Evolutionary conservation across 1,140 invertebrate species (phyloP).

Genomic region (Globodera ellingtonae): DNA sequence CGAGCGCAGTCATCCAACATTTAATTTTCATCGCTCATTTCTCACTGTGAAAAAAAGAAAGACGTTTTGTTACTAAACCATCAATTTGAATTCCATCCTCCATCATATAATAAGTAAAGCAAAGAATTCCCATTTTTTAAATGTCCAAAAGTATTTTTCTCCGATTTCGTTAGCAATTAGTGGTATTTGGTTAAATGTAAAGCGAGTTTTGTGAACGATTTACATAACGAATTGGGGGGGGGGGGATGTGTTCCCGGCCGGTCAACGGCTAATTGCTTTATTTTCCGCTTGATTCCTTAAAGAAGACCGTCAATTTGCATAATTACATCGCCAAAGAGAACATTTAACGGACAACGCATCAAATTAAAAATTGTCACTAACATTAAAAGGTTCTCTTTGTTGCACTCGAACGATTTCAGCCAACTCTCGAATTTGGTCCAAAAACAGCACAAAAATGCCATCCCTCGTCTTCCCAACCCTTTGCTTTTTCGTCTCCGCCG

Average conservation of each 20-base stretch:
- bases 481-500: constrained; percentile 25
- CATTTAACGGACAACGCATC: background rate
- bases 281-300: background rate
- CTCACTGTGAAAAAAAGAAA: no score
- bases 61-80: no score
- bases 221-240: background rate
- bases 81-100: no score
- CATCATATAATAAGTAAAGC: no score
- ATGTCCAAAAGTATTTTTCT: no score
- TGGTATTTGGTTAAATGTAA: background rate
- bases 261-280: background rate
- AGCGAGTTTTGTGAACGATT: background rate
- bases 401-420: background rate
- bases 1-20: background rate
- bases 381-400: background rate
- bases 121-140: no score
- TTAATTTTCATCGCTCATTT: no score
- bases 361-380: background rate
- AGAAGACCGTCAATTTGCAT: constrained; percentile 3
- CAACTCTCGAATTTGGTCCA: background rate
- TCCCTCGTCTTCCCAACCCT: constrained; percentile 17
- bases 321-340: background rate
- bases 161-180: no score
- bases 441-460: constrained; percentile 14
- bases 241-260: background rate